Evolutionary conservation across 2,797 vertebrate genomes (phyloP).

Genomic region (Tokudaia muenninki): DNA sequence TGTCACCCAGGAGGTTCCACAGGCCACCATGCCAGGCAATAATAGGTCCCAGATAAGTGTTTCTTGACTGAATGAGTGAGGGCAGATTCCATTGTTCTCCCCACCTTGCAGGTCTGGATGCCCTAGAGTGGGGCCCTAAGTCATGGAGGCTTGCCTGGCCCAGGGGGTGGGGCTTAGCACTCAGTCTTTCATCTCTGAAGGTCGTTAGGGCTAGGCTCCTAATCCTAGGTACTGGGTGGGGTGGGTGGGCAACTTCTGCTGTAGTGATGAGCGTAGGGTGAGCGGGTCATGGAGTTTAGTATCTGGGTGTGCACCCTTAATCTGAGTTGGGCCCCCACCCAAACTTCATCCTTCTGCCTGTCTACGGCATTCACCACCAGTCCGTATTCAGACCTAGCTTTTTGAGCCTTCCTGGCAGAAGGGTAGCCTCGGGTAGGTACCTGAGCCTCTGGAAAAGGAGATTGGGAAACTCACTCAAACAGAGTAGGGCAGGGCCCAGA

Average conservation of each 20-base stretch:
- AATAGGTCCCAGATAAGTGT: not conserved
- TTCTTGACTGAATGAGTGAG: not conserved
- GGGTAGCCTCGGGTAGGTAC: not conserved
- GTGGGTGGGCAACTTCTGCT: not conserved
- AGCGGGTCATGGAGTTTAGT: not conserved
- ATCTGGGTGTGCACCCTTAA: slow-evolving; percentile 35
- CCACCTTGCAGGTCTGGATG: not conserved
- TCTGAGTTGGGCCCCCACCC: not conserved
- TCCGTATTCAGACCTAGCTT: not conserved
- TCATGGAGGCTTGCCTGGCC: not conserved
- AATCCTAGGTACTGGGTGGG: slow-evolving; percentile 3
- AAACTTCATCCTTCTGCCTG: not conserved
- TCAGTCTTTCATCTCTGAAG: not conserved
- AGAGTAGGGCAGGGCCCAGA: not conserved
- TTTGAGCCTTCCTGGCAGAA: not conserved
- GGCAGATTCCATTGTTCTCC: not conserved
- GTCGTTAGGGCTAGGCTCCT: not conserved
- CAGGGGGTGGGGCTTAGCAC: not conserved
- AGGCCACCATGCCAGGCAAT: accelerated
- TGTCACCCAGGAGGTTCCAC: not conserved
- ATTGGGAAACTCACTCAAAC: not conserved
- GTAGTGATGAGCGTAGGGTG: not conserved
- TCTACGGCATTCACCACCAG: not conserved
- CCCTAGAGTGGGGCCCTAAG: not conserved
- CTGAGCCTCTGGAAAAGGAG: not conserved